Percentiles rank a stretch among this genome's conserved stretches.
phyloP scores from a whole-genome alignment of 2,113 vertebrate species.

The Lota lota region DNA sequence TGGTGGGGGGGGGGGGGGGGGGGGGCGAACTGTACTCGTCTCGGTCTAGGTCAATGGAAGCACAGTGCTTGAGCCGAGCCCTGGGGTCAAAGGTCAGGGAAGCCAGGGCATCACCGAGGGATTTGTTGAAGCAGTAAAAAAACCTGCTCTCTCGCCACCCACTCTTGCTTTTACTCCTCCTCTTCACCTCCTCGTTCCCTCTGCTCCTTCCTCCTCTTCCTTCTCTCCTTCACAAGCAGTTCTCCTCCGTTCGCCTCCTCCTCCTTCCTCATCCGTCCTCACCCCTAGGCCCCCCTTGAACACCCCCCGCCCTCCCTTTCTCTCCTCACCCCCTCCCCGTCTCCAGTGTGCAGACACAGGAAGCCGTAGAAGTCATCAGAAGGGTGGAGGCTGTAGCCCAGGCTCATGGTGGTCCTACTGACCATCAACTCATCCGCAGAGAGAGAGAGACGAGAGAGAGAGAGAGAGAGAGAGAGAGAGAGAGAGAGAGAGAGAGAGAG shows the following conservation, averaged over 20 bases:
- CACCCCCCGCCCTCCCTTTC: not conserved
- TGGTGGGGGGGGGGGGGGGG: not conserved
- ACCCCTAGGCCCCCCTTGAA: not conserved
- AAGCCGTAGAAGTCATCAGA: slow-evolving; percentile 40
- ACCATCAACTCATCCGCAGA: no score
- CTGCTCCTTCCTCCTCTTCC: not conserved
- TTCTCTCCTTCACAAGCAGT: not conserved
- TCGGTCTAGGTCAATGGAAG: no score
- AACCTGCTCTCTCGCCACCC: not conserved
- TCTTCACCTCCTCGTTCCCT: not conserved
- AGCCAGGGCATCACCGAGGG: no score
- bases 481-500: no score
- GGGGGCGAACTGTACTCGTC: no score
- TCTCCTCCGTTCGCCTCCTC: not conserved
- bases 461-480: no score
- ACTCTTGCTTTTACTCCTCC: not conserved
- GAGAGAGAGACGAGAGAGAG: no score
- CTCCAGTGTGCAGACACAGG: slow-evolving; percentile 15
- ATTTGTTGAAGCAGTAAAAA: no score
- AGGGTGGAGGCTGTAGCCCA: no score
- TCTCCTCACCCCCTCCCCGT: not conserved
- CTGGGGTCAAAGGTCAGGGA: no score
- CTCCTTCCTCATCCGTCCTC: not conserved
- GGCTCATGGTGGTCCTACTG: no score
- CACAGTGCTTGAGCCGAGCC: no score